phyloP scores from a whole-genome alignment of 2,113 vertebrate genomes.

The mouse (Mus musculus) region DNA sequence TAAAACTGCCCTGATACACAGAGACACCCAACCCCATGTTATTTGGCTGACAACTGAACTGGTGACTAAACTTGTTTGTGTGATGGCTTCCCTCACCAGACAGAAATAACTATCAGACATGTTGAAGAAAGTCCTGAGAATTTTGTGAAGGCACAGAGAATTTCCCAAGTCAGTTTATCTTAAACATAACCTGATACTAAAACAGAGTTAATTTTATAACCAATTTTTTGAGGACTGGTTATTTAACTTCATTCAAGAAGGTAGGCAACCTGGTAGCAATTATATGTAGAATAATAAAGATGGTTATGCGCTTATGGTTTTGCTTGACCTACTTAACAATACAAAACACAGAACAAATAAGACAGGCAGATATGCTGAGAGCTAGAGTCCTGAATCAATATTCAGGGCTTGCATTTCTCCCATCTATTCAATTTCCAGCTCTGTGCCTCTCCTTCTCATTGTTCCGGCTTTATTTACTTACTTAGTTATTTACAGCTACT shows the following conservation, averaged over 20 bases:
- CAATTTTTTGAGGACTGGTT: neutral
- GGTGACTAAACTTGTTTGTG: neutral
- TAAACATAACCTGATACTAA: conserved; percentile 45
- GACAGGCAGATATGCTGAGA: neutral
- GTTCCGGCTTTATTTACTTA: conserved; percentile 63
- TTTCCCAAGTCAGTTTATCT: neutral
- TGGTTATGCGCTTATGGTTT: neutral
- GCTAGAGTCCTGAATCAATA: conserved; percentile 10
- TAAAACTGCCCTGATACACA: neutral
- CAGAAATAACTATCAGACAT: neutral
- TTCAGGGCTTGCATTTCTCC: neutral
- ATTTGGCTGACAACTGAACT: neutral
- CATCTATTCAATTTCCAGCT: conserved; percentile 28
- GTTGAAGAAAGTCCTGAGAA: neutral
- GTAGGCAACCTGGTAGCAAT: neutral
- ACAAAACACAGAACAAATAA: neutral
- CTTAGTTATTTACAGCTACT: conserved; percentile 58
- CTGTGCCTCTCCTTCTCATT: conserved; percentile 37
- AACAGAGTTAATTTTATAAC: conserved; percentile 26
- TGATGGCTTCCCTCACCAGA: neutral
- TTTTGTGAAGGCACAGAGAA: neutral
- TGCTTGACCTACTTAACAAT: conserved; percentile 20
- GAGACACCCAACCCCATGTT: neutral
- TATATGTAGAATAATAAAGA: neutral
- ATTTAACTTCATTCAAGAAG: neutral